Percentiles rank a stretch among this genome's conserved stretches.
These are phyloP conservation scores for Habroteleia sp. DNA, from an alignment of 2,888 invertebrate species.

Conservation along the genomic window DNA sequence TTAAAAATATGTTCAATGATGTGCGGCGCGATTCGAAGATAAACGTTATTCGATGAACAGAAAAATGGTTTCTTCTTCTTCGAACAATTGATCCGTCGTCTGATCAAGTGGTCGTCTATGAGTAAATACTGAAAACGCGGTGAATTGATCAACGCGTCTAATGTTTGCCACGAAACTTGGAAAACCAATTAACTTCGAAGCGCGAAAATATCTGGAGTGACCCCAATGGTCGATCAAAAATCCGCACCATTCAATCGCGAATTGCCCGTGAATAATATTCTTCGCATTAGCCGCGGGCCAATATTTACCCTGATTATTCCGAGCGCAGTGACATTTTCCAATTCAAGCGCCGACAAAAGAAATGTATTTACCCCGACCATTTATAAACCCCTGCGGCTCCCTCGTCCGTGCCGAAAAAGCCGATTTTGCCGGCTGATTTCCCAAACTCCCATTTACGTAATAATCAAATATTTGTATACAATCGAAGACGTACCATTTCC, in stretches of 20 bases:
- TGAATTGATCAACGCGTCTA: constrained; percentile 12
- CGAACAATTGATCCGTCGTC: constrained; percentile 17
- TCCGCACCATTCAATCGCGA: constrained; percentile 18
- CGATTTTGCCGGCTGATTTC: constrained; percentile 53
- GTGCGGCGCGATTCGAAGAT: no score
- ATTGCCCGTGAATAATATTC: constrained; percentile 10
- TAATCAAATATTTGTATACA: constrained; percentile 62
- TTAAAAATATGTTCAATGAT: no score
- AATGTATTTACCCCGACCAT: constrained; percentile 40
- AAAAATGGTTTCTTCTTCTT: no score
- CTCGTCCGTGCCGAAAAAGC: constrained; percentile 10
- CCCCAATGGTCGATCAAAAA: constrained; percentile 11
- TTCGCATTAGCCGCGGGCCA: constrained; percentile 11
- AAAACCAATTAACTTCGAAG: constrained; percentile 31
- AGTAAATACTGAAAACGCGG: constrained; percentile 17
- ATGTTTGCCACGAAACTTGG: constrained; percentile 24
- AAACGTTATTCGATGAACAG: no score
- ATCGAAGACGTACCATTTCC: constrained; percentile 55
- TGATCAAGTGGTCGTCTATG: constrained; percentile 4
- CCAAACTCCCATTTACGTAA: constrained; percentile 53
- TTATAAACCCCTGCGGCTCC: constrained; percentile 13
- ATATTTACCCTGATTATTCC: constrained; percentile 52
- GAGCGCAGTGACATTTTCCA: constrained; percentile 27
- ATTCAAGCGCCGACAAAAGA: constrained; percentile 44
- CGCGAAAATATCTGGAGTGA: constrained; percentile 15